Evolutionary conservation across 2,888 invertebrate species (phyloP), one percentile per base, ranked within the genome.

Genomic region (Nymphalis polychloros): DNA sequence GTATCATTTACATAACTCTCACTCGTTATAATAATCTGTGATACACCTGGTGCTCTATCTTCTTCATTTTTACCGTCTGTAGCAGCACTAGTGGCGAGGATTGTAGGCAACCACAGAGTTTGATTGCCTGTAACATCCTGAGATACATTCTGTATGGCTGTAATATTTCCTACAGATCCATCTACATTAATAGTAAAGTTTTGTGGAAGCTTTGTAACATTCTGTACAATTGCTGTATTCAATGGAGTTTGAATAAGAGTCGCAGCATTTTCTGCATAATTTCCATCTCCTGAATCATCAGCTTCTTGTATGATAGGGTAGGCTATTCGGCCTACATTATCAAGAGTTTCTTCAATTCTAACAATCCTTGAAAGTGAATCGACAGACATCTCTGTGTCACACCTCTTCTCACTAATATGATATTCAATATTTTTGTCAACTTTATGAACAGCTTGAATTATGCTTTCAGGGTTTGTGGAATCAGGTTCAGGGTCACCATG

Each of bases 101-200:
- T 88, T 59, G 93, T 92, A 5, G 93, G 93, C 71, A 93, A 73
- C 93, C 93, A 93, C 55, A 93, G 77, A 17, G 92, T 93, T 75
- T 88, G 92, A 70, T 83, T 87, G 50, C 90, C 87, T 17, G 90
- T 75, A 7, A 87, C 89, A 81, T 92, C 92, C 80, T 90, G 92
- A 59, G 88, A 80, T 31, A 92, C 89, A 86, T 92, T 93, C 72
- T 92, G 92, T 78, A 93, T 84, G 48, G 93, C 84, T 68, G 93
- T 87, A 57, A 93, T 88, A 70, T 92, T 92, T 59, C 91, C 85
- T 52, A 92, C 90, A 74, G 90, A 84, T 66, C 90, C 84, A 82
- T 92, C 90, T 71, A 92, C 90, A 82, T 92, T 92, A 31, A 93
- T 90, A 72, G 93, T 92, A 72, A 91, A 93, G 76, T 92, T 93